These are phyloP conservation scores for Adelges cooleyi DNA, from an alignment of 1,140 invertebrate genomes.

Conservation along the genomic window DNA sequence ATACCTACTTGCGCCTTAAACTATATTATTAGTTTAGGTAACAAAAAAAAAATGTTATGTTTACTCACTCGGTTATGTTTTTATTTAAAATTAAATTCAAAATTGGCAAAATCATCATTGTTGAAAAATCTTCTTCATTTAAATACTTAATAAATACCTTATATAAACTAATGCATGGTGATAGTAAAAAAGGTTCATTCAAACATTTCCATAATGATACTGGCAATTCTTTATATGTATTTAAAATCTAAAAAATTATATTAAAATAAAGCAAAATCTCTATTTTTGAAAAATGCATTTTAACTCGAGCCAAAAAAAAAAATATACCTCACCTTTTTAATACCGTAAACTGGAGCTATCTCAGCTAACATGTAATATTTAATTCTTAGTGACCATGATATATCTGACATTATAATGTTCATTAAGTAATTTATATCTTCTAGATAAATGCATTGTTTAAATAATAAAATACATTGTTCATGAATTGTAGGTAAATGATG, in stretches of 20 bases:
- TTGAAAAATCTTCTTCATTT: conserved; percentile 30
- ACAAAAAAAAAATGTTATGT: too few species aligned
- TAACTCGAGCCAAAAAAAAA: too few species aligned
- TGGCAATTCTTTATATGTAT: background rate
- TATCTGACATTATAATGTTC: conserved; percentile 30
- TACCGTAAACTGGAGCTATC: conserved; percentile 7
- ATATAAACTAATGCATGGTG: conserved; percentile 33
- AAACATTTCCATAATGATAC: conserved; percentile 28
- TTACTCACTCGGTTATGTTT: conserved; percentile 24
- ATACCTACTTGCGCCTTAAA: too few species aligned
- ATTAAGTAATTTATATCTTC: conserved; percentile 23
- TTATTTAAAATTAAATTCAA: conserved; percentile 16
- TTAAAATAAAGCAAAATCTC: background rate
- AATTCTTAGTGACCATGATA: conserved; percentile 15
- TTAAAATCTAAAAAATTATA: conserved; percentile 13
- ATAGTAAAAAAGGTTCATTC: conserved; percentile 30
- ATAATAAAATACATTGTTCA: conserved; percentile 7
- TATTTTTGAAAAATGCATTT: too few species aligned
- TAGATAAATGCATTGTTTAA: conserved; percentile 4
- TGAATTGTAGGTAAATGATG: conserved; percentile 21
- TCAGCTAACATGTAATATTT: conserved; percentile 15
- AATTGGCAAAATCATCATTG: conserved; percentile 30
- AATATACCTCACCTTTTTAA: conserved; percentile 11
- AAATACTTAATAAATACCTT: conserved; percentile 29
- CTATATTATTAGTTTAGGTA: too few species aligned